A percentile compares a stretch with the other conserved stretches of the same genome.
phyloP scores from a whole-genome alignment of 2,888 invertebrate genomes.

The Anarsia innoxiella region DNA sequence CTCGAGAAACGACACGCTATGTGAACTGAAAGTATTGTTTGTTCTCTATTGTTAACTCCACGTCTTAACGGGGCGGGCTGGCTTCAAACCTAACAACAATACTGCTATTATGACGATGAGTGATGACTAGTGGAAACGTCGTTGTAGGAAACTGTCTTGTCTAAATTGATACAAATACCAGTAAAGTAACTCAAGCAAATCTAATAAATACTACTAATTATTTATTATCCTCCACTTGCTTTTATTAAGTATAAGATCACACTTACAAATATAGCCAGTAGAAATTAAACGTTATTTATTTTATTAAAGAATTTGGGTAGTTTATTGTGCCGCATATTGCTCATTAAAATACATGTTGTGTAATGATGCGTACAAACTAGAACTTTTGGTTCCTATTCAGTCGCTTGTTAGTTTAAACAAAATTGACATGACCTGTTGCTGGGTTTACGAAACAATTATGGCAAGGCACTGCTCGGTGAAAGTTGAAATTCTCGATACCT shows the following conservation, averaged over 20 bases:
- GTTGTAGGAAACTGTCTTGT: slow-evolving; percentile 4
- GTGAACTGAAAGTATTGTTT: slow-evolving; percentile 21
- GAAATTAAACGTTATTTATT: too few relatives aligned
- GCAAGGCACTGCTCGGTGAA: slow-evolving; percentile 32
- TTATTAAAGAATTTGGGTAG: neutral
- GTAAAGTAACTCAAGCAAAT: too few relatives aligned
- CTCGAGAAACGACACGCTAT: slow-evolving; percentile 22
- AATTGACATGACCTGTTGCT: slow-evolving; percentile 22
- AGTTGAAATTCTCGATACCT: slow-evolving; percentile 36
- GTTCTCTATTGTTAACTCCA: slow-evolving; percentile 17
- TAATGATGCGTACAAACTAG: slow-evolving; percentile 16
- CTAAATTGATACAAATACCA: too few relatives aligned
- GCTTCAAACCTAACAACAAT: slow-evolving; percentile 11
- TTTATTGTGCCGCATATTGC: neutral
- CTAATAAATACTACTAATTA: too few relatives aligned
- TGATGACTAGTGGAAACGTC: slow-evolving; percentile 10
- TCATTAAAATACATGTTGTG: slow-evolving; percentile 10
- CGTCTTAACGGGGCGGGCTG: slow-evolving; percentile 11
- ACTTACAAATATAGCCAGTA: too few relatives aligned
- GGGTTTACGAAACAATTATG: slow-evolving; percentile 32
- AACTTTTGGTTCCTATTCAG: slow-evolving; percentile 12
- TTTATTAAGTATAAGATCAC: too few relatives aligned
- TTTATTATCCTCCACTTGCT: too few relatives aligned
- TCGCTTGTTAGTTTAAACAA: slow-evolving; percentile 19
- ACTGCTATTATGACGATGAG: slow-evolving; percentile 10